Base-by-base conservation (phyloP, 1,140 invertebrate genomes). In the Musca domestica region DNA sequence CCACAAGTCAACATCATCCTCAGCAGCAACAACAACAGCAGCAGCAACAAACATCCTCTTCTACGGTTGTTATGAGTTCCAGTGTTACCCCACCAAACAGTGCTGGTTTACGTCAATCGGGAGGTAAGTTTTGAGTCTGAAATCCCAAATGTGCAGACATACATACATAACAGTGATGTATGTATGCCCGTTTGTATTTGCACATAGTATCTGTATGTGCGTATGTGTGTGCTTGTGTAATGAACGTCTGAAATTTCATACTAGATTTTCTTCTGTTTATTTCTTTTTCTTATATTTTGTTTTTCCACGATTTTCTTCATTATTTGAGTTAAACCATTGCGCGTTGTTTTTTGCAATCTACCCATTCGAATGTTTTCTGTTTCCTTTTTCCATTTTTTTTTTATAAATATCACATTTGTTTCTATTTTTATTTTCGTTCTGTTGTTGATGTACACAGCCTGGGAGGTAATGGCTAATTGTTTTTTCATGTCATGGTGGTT, bases 11-110 rank as follows among this genome's bases (percentile, higher is more conserved):
- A 30, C 54, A 58, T 30, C 51, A 54, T 22, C 17, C 65, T 68
- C n/a, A 67, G 68, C 68, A 10, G 74, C 49, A 69, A 74, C 61
- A 69, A 72, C 20, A 75, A 72, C 34, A 74, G 68, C 17, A 71
- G 70, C 67, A 76, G 74, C 72, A 76, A 70, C 68, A 71, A 61
- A n/a, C 30, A 34, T 61, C 56, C 14, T 3, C 52, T 19, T 61
- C 56, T 12, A 61, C 56, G 20, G 20, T 6, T 61, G 23, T 25
- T 15, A 56, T 56, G 22, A 75, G 72, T 34, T 72, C 77, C 34
- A 79, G 74, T 64, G 79, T 78, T 56, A 79, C 77, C 68, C 77
- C 77, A 56, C 77, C 77, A 2, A 79, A 79, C 34, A 79, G 77
- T 51, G 77, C 77, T 64, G 77, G 77, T 27, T 70, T 79, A 34